These are phyloP conservation scores for Malthinus seriepunctatus DNA, from an alignment of 2,888 invertebrate genomes.

Conservation along the genomic window DNA sequence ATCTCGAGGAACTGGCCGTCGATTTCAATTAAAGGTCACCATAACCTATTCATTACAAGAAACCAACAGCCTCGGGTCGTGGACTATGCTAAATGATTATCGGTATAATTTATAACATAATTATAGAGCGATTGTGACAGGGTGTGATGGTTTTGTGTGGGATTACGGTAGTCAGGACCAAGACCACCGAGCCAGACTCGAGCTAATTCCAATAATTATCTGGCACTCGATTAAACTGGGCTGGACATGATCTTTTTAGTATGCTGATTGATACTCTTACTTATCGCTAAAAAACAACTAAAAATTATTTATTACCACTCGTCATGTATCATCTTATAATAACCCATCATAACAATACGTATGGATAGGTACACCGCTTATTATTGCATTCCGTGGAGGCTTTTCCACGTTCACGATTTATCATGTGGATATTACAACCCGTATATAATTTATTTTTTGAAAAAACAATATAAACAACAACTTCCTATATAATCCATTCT, in stretches of 20 bases:
- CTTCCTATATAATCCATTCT: no score
- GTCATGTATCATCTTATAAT: slow-evolving; percentile 35
- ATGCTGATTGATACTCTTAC: slow-evolving; percentile 42
- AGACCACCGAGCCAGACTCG: slow-evolving; percentile 60
- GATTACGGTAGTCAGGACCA: slow-evolving; percentile 49
- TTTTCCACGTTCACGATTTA: slow-evolving; percentile 15
- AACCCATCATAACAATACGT: slow-evolving; percentile 36
- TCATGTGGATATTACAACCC: slow-evolving; percentile 7
- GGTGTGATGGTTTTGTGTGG: slow-evolving; percentile 53
- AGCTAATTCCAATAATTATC: slow-evolving; percentile 64
- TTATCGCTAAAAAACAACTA: slow-evolving; percentile 34
- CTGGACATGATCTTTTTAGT: slow-evolving; percentile 35
- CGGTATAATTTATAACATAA: slow-evolving; percentile 57
- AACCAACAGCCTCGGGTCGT: slow-evolving; percentile 40
- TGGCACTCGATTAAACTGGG: slow-evolving; percentile 48
- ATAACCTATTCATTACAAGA: slow-evolving; percentile 40
- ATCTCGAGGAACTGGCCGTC: slow-evolving; percentile 38
- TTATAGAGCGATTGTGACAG: slow-evolving; percentile 55
- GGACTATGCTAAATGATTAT: slow-evolving; percentile 49
- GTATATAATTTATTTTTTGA: neutral
- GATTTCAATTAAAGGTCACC: slow-evolving; percentile 53
- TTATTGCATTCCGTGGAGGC: slow-evolving; percentile 24
- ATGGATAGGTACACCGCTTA: slow-evolving; percentile 29
- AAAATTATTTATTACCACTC: slow-evolving; percentile 36
- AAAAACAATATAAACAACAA: no score